Percentiles rank a stretch among this genome's conserved stretches.
Evolutionary conservation across 2,888 invertebrate species (phyloP).

Genomic region (Morpho achilles): DNA sequence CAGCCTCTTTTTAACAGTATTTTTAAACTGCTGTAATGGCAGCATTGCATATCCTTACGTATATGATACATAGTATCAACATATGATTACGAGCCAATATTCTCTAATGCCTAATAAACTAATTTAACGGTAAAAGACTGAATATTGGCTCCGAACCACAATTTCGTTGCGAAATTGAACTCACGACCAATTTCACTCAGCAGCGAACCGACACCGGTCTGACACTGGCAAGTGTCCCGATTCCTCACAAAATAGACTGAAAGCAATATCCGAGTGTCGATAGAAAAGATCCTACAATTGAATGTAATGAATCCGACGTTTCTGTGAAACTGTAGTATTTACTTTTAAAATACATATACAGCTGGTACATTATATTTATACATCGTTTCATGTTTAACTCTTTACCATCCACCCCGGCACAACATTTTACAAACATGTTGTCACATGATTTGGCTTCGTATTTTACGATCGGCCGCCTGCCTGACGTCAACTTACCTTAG

Average conservation of each 20-base stretch:
- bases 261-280: slow-evolving; percentile 20
- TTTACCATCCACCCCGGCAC: too few species aligned
- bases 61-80: too few species aligned
- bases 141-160: slow-evolving; percentile 17
- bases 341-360: neutral
- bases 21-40: too few species aligned
- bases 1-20: too few species aligned
- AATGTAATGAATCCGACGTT: slow-evolving; percentile 13
- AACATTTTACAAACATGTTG: too few species aligned
- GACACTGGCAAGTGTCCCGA: slow-evolving; percentile 27
- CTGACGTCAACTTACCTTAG: too few species aligned
- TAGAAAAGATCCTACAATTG: slow-evolving; percentile 21
- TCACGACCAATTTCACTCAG: slow-evolving; percentile 20
- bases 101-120: neutral
- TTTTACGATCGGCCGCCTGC: too few species aligned
- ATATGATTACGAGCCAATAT: neutral
- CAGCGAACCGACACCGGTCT: slow-evolving; percentile 10
- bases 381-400: too few species aligned
- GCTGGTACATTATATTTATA: neutral
- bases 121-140: slow-evolving; percentile 6
- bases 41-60: too few species aligned
- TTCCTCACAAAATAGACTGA: slow-evolving; percentile 25
- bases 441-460: too few species aligned
- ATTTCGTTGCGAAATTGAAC: slow-evolving; percentile 23
- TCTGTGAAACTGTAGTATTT: slow-evolving; percentile 3